Conservation (phyloP, 2,888 invertebrate species). For the Eucera pruinosa region DNA sequence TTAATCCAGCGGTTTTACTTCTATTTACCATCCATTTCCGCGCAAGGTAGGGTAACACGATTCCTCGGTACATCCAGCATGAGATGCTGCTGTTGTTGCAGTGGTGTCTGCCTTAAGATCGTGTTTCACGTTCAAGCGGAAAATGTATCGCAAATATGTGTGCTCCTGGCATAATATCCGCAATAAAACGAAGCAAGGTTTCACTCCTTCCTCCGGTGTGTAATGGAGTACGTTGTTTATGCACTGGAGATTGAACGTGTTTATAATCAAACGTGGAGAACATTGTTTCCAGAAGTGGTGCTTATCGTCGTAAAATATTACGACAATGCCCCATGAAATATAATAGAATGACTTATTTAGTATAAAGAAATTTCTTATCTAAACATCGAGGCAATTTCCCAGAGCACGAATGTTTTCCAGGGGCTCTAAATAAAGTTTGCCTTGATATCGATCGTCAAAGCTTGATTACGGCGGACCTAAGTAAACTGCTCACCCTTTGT, state of each 20-base stretch:
- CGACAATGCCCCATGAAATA: neutral
- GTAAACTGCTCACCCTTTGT: constrained; percentile 62
- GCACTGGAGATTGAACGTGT: constrained; percentile 27
- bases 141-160: constrained; percentile 54
- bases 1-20: constrained; percentile 41
- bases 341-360: neutral
- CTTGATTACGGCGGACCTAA: constrained; percentile 68
- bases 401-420: neutral
- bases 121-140: constrained; percentile 51
- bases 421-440: constrained; percentile 6
- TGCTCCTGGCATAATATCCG: constrained; percentile 58
- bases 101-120: constrained; percentile 34
- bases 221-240: constrained; percentile 40
- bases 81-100: constrained; percentile 11
- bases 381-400: neutral
- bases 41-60: constrained; percentile 50
- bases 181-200: constrained; percentile 52
- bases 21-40: constrained; percentile 46
- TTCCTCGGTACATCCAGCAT: constrained; percentile 44
- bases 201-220: constrained; percentile 28
- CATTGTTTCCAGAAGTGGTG: neutral
- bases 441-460: constrained; percentile 73
- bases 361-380: neutral
- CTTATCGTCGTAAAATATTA: neutral
- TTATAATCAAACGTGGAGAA: constrained; percentile 15